Conservation (phyloP, 2,797 vertebrate genomes). For the Semaprochilodus insignis region DNA sequence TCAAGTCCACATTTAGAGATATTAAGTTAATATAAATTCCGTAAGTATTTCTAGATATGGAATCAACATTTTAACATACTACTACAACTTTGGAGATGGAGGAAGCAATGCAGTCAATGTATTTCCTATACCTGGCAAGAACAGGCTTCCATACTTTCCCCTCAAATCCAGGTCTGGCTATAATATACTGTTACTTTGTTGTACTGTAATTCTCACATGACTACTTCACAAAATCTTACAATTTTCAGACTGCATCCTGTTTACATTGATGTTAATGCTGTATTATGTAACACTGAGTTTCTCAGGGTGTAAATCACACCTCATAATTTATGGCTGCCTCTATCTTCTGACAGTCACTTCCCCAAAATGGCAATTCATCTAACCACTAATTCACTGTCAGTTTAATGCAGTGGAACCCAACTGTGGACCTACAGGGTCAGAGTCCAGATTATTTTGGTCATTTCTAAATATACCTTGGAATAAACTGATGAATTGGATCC, state of each 20-base stretch:
- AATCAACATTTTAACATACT: no score
- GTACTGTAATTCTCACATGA: neutral
- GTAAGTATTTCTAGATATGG: no score
- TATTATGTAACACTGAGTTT: neutral
- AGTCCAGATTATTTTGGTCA: neutral
- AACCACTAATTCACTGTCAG: neutral
- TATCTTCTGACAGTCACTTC: constrained; percentile 13
- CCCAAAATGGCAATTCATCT: neutral
- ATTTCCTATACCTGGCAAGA: no score
- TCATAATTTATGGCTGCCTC: neutral
- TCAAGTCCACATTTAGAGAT: no score
- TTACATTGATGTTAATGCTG: neutral
- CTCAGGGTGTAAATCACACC: constrained; percentile 38
- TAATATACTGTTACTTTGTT: neutral
- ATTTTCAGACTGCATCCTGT: neutral
- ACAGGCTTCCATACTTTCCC: no score
- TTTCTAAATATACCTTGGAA: neutral
- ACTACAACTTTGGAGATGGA: no score
- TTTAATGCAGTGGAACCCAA: neutral
- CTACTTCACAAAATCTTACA: neutral
- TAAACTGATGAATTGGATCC: neutral
- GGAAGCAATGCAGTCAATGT: no score
- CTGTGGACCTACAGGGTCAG: neutral
- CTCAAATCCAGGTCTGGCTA: no score
- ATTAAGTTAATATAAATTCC: no score